These are phyloP conservation scores for Coendou prehensilis DNA, from an alignment of 2,797 vertebrate species.

Conservation along the genomic window DNA sequence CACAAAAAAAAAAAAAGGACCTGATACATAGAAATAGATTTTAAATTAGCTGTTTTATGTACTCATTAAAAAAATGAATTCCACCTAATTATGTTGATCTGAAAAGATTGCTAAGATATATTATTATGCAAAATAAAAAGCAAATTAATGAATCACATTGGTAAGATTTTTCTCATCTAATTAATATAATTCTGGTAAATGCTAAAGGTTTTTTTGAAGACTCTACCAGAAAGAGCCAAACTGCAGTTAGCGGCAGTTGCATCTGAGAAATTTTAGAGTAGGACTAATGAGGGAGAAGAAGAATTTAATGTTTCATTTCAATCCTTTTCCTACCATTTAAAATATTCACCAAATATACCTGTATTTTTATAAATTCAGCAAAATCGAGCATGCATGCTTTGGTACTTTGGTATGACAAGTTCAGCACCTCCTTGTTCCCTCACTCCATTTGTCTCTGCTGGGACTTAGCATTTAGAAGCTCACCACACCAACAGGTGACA, in stretches of 20 bases:
- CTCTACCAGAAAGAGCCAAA: background rate
- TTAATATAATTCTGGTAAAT: background rate
- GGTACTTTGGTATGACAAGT: background rate
- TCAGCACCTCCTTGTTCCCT: background rate
- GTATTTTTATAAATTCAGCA: background rate
- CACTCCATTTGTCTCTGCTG: background rate
- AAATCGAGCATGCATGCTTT: background rate
- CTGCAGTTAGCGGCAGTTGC: background rate
- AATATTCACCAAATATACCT: background rate
- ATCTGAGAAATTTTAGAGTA: background rate
- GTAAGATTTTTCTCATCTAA: background rate
- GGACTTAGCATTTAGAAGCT: background rate
- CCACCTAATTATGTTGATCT: background rate
- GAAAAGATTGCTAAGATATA: background rate
- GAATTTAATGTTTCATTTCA: constrained; percentile 13
- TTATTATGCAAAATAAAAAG: background rate
- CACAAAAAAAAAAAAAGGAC: too few relatives aligned
- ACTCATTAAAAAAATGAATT: constrained; percentile 4
- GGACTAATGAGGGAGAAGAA: background rate
- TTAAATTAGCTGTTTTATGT: background rate
- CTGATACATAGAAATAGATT: background rate
- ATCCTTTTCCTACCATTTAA: background rate
- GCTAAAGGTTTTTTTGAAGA: background rate
- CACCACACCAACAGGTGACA: background rate
- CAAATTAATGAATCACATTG: background rate